Evolutionary conservation across 35 echinoderm and acorn worm species (phyloP).

Genomic region (Ophiothrix spiculata): DNA sequence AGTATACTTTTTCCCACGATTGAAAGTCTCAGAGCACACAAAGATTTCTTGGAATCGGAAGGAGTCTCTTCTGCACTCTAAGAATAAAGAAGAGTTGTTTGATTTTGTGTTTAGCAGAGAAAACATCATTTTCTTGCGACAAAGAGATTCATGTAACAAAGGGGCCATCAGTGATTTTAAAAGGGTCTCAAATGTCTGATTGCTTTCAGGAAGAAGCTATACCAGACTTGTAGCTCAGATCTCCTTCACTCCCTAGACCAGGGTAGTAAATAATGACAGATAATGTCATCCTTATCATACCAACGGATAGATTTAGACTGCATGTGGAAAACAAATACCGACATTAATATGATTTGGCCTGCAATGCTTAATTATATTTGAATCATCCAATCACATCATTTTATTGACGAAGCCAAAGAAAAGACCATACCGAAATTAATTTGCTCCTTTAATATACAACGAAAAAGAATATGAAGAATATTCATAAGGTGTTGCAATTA

Average conservation of each 20-base stretch:
- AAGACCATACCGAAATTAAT: too few relatives aligned
- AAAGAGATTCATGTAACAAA: neutral
- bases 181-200: neutral
- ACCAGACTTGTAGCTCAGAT: slow-evolving; percentile 63
- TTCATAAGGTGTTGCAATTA: too few relatives aligned
- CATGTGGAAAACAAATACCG: too few relatives aligned
- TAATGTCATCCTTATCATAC: slow-evolving; percentile 64
- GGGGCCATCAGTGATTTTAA: neutral
- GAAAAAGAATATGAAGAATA: too few relatives aligned
- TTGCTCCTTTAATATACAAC: too few relatives aligned
- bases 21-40: neutral
- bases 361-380: too few relatives aligned
- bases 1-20: too few relatives aligned
- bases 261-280: neutral
- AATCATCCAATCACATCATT: too few relatives aligned
- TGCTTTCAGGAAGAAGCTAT: slow-evolving; percentile 65
- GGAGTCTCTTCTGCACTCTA: neutral
- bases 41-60: neutral
- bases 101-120: neutral
- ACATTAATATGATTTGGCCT: too few relatives aligned
- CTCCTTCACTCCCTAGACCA: slow-evolving; percentile 36
- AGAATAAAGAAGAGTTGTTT: neutral
- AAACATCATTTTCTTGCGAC: neutral
- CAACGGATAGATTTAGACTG: too few relatives aligned
- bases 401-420: too few relatives aligned